phyloP scores from a whole-genome alignment of 2,888 invertebrate species.

The Cyclophora albipunctata region DNA sequence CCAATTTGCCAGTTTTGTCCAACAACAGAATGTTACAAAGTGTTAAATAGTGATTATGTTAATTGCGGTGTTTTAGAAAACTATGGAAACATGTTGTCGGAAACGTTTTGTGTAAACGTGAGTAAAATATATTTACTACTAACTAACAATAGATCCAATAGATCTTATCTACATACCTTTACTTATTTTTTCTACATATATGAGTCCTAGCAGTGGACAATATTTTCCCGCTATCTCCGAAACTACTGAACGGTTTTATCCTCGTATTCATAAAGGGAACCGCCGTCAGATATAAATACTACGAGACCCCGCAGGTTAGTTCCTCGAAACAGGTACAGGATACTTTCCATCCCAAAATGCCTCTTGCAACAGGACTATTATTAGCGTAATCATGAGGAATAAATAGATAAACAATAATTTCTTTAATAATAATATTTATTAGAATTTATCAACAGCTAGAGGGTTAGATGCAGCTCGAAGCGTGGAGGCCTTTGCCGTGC shows the following conservation, averaged over 20 bases:
- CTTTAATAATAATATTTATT: too few species aligned
- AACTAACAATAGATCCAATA: neutral
- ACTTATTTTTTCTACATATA: neutral
- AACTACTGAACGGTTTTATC: neutral
- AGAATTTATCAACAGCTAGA: too few species aligned
- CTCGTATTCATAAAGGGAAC: too few species aligned
- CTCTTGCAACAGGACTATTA: too few species aligned
- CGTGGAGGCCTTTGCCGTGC: too few species aligned
- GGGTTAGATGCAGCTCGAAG: too few species aligned
- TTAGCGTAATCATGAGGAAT: too few species aligned
- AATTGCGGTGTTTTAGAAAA: conserved; percentile 17
- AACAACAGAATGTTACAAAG: conserved; percentile 20
- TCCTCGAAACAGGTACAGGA: too few species aligned
- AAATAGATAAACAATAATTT: too few species aligned
- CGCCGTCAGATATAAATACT: too few species aligned
- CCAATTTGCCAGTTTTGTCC: conserved; percentile 27
- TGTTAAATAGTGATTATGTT: conserved; percentile 22
- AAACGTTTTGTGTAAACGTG: conserved; percentile 28
- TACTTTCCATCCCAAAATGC: too few species aligned
- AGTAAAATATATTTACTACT: conserved; percentile 8
- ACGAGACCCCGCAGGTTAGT: neutral
- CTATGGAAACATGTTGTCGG: conserved; percentile 21
- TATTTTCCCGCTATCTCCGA: neutral
- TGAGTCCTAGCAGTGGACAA: neutral
- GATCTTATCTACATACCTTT: neutral